Conservation (phyloP, 1,140 invertebrate genomes). For the Bicyclus anynana region DNA sequence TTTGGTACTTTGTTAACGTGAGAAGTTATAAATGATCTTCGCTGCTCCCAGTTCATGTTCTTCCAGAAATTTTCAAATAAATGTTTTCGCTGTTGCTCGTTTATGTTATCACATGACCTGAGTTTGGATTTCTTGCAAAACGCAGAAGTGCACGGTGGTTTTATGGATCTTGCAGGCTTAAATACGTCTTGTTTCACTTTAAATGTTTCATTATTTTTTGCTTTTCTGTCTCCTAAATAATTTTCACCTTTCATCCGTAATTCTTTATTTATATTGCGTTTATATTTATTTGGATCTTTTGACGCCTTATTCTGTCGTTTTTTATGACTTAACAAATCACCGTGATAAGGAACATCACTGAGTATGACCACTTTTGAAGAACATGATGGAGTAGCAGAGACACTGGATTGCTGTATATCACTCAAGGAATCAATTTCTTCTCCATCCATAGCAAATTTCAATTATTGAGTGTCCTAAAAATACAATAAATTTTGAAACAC, state of each 20-base stretch:
- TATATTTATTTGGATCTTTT: slow-evolving; percentile 16
- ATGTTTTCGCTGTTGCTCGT: slow-evolving; percentile 21
- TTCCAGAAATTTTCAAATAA: slow-evolving; percentile 23
- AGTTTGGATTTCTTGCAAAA: slow-evolving; percentile 32
- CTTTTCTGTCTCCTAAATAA: slow-evolving; percentile 22
- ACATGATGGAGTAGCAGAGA: slow-evolving; percentile 5
- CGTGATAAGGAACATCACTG: slow-evolving; percentile 4
- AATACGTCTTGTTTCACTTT: slow-evolving; percentile 16
- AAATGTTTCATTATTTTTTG: slow-evolving; percentile 18
- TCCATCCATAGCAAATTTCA: too few species aligned
- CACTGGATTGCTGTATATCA: slow-evolving; percentile 1
- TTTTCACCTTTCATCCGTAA: slow-evolving; percentile 23
- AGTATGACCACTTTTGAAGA: slow-evolving; percentile 16
- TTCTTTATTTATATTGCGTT: slow-evolving; percentile 21
- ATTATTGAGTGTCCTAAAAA: too few species aligned
- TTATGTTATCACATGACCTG: slow-evolving; percentile 23
- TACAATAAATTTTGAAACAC: too few species aligned
- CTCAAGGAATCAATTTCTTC: too few species aligned
- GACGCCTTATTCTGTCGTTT: slow-evolving; percentile 21
- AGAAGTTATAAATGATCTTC: slow-evolving; percentile 23
- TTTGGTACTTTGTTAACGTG: slow-evolving; percentile 21
- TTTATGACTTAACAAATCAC: slow-evolving; percentile 11
- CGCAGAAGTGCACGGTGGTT: slow-evolving; percentile 19
- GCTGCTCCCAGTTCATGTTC: slow-evolving; percentile 22
- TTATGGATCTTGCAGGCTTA: slow-evolving; percentile 19